Percentiles rank a stretch among this genome's conserved stretches.
Evolutionary conservation across 2,113 vertebrate genomes (phyloP).

Genomic region (Rhea pennata): DNA sequence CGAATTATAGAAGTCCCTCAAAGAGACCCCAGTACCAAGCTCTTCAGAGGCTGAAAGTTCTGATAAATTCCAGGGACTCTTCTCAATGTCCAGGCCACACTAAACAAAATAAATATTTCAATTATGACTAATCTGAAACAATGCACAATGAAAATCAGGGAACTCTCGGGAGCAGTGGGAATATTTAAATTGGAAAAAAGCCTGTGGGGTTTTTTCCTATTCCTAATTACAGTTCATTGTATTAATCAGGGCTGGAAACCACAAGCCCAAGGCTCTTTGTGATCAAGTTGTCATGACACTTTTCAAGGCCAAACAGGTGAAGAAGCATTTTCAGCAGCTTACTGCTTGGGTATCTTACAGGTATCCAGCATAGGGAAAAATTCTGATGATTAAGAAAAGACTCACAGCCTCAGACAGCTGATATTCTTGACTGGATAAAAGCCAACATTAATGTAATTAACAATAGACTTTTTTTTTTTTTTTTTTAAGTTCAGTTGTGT

Average conservation of each 20-base stretch:
- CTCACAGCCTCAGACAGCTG: not conserved
- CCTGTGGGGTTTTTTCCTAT: not conserved
- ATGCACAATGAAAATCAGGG: slow-evolving; percentile 4
- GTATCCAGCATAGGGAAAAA: not conserved
- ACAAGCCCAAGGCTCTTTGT: slow-evolving; percentile 8
- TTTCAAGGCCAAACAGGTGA: not conserved
- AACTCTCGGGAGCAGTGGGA: slow-evolving; percentile 3
- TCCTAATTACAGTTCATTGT: slow-evolving; percentile 17
- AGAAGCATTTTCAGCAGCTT: not conserved
- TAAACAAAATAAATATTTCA: slow-evolving; percentile 6
- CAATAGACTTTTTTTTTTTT: not conserved
- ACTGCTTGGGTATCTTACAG: not conserved
- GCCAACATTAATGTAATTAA: rapidly evolving
- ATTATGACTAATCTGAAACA: slow-evolving; percentile 28
- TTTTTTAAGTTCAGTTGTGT: not conserved
- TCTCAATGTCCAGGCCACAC: not conserved
- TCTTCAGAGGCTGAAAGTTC: not conserved
- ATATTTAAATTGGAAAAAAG: slow-evolving; percentile 33
- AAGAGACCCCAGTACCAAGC: not conserved
- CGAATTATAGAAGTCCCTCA: not conserved
- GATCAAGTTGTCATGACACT: not conserved
- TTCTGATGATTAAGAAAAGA: not conserved
- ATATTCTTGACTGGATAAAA: not conserved
- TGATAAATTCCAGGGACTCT: not conserved
- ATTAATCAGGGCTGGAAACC: slow-evolving; percentile 26